Percentiles rank a stretch among this genome's conserved stretches.
Conservation (phyloP, 1,140 invertebrate genomes). For the Drosophila tristis region DNA sequence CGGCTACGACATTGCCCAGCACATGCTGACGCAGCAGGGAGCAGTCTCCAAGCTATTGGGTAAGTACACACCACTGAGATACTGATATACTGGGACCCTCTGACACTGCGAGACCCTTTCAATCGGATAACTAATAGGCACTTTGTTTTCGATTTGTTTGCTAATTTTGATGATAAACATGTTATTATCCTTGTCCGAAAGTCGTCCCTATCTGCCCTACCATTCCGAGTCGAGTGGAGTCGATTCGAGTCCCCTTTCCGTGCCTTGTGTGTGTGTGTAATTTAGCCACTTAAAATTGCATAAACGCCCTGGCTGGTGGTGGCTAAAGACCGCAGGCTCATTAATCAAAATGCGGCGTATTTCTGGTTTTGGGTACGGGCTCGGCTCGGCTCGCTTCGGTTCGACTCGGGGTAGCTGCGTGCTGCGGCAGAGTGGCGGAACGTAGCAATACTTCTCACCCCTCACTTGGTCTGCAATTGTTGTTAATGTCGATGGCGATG, state of each 20-base stretch:
- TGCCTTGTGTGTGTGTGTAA: conserved; percentile 46
- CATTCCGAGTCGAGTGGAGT: not conserved
- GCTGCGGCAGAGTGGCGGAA: conserved; percentile 1
- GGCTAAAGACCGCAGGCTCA: conserved; percentile 47
- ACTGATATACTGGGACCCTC: not conserved
- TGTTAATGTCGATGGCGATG: conserved; percentile 39
- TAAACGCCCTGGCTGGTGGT: conserved; percentile 61
- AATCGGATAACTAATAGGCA: conserved; percentile 56
- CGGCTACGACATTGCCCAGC: conserved; percentile 95
- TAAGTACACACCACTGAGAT: conserved; percentile 85
- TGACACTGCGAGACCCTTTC: not conserved
- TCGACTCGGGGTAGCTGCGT: conserved; percentile 21
- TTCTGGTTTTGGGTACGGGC: not conserved
- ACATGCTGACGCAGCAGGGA: conserved; percentile 95
- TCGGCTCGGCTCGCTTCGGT: not conserved
- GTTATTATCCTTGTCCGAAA: conserved; percentile 63
- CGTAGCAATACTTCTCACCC: not conserved
- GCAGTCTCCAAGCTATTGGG: conserved; percentile 95
- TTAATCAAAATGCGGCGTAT: conserved; percentile 60
- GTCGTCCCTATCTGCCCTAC: conserved; percentile 2
- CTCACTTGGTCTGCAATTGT: conserved; percentile 18
- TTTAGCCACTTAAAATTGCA: conserved; percentile 80
- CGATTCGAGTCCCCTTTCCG: not conserved
- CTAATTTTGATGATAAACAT: conserved; percentile 78
- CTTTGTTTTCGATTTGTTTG: conserved; percentile 77